Evolutionary conservation across 1,140 invertebrate genomes (phyloP).

Genomic region (Camponotus pennsylvanicus): DNA sequence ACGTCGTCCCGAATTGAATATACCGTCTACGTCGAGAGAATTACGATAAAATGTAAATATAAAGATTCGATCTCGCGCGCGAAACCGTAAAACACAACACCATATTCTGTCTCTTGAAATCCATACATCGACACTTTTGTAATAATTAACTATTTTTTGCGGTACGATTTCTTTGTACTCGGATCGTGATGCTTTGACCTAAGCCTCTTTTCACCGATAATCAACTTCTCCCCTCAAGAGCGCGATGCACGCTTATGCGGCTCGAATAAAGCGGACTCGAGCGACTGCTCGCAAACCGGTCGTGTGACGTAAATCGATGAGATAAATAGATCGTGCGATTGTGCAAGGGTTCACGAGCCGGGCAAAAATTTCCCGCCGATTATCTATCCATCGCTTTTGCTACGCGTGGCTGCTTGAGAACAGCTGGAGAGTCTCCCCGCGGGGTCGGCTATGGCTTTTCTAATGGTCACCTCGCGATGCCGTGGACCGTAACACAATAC

Average conservation of each 20-base stretch:
- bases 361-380: neutral
- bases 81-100: neutral
- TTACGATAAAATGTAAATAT: constrained; percentile 20
- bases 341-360: neutral
- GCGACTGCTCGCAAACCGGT: constrained; percentile 50
- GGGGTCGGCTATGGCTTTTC: constrained; percentile 27
- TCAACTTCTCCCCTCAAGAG: neutral
- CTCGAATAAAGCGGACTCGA: constrained; percentile 28
- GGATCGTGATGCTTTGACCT: neutral
- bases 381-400: neutral
- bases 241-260: neutral
- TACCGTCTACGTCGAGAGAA: neutral
- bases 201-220: neutral
- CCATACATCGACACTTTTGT: neutral
- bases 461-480: constrained; percentile 68
- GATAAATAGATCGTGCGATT: constrained; percentile 35
- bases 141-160: neutral
- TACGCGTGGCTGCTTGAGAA: neutral
- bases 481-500: constrained; percentile 76
- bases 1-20: neutral
- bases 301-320: constrained; percentile 51
- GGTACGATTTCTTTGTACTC: neutral
- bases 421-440: neutral
- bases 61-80: constrained; percentile 11
- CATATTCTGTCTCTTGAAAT: neutral